Evolutionary conservation across 2,888 invertebrate species (phyloP), one percentile per base, ranked within the genome.

Genomic region (Ametastegia equiseti): DNA sequence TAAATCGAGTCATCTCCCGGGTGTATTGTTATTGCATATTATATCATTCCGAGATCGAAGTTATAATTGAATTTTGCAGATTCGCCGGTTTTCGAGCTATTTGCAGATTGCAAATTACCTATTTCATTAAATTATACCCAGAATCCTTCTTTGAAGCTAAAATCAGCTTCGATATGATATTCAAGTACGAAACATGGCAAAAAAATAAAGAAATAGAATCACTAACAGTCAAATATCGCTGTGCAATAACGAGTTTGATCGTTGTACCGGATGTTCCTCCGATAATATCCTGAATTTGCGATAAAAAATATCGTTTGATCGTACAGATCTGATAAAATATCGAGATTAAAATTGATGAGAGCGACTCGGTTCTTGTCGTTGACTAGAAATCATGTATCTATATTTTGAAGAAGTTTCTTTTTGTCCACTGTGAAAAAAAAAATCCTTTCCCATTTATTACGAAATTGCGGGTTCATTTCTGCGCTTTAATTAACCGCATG

Each of bases 1-100:
- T 50, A 54, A n/a, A n/a, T 36, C 75, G 75, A 75, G 19, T 33
- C 75, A 75, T 75, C 13, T n/a, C 11, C 54, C 75, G 36, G 50
- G 54, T 54, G 33, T 75, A 54, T 75, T 27, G 75, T 75, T 23
- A 54, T 75, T 50, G 50, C 54, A 75, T 23, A 54, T 75, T 50
- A 54, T 36, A 75, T 75, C 54, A 19, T 75, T 36, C n/a, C 54
- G 47, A 33, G 19, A 2, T n/a, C 42, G 27, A n/a, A 54, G 23
- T 50, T 54, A 36, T 75, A 71, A 71, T 71, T 47, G 13, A 30
- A 15, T 47, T 19, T 27, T 39, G 30, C 27, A 60, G 13, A 15
- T 5, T 15, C 11, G 39, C 36, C 47, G 19, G 33, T 30, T 23
- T 42, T 54, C 4, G n/a, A 7, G 19, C n/a, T 19, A 39, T 67